Evolutionary conservation across 2,113 vertebrate species (phyloP).

Genomic region (Amphilophus citrinellus): DNA sequence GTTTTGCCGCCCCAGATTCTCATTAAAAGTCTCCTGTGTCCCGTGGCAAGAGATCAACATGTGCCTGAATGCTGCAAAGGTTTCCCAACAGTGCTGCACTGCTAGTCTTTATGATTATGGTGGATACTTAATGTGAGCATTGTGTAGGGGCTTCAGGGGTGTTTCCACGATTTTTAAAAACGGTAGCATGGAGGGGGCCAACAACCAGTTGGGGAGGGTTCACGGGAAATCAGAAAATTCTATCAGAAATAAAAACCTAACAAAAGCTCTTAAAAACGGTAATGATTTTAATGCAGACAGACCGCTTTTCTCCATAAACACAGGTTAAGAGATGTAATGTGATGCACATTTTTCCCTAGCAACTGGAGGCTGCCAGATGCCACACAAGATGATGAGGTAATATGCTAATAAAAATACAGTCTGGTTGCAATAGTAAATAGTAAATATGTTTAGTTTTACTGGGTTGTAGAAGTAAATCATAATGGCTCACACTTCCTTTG

Average conservation of each 20-base stretch:
- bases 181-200: neutral
- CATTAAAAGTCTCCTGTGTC: slow-evolving; percentile 54
- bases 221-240: neutral
- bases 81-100: neutral
- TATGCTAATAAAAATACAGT: neutral
- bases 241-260: neutral
- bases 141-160: neutral
- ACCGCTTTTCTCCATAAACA: neutral
- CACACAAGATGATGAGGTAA: neutral
- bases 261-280: neutral
- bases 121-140: neutral
- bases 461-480: neutral
- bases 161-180: neutral
- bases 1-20: slow-evolving; percentile 62
- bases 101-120: neutral
- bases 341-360: neutral
- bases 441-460: neutral
- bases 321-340: neutral
- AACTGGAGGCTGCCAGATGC: neutral
- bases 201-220: no score
- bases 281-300: neutral
- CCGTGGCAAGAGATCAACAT: slow-evolving; percentile 25
- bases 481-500: neutral
- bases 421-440: neutral
- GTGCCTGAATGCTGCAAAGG: slow-evolving; percentile 9